A percentile compares a stretch with the other conserved stretches of the same genome.
Evolutionary conservation across 2,888 invertebrate genomes (phyloP).

Genomic region (Balanococcus diminutus): DNA sequence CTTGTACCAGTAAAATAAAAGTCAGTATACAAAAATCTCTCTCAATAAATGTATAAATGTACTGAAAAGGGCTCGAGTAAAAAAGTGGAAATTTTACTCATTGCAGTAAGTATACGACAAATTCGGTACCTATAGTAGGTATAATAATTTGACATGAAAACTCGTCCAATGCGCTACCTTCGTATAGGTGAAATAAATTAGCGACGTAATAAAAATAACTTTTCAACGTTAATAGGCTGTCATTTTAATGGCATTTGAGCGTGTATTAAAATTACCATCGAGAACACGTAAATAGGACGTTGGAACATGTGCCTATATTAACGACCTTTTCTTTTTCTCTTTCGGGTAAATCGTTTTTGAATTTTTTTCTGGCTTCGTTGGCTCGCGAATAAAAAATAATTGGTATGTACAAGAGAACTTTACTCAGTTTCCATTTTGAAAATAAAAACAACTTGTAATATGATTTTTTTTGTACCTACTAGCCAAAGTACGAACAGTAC

Average conservation of each 20-base stretch:
- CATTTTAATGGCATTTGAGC: slow-evolving; percentile 13
- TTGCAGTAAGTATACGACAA: not conserved
- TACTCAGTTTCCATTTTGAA: too few species aligned
- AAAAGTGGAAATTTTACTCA: not conserved
- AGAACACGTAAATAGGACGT: not conserved
- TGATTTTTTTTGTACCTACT: too few species aligned
- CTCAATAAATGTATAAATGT: not conserved
- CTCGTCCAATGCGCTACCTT: not conserved
- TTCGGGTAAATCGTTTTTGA: not conserved
- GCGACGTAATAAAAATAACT: not conserved
- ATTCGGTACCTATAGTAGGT: too few species aligned
- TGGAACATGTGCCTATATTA: not conserved
- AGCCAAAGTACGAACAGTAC: too few species aligned
- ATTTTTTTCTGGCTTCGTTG: not conserved
- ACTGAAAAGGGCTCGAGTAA: not conserved
- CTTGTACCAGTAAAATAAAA: too few species aligned
- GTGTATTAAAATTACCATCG: not conserved
- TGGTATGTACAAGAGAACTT: too few species aligned
- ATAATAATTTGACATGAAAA: not conserved
- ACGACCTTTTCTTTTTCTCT: not conserved
- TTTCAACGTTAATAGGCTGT: slow-evolving; percentile 1
- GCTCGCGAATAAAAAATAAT: not conserved
- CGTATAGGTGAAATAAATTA: not conserved
- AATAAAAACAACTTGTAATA: too few species aligned
- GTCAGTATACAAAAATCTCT: not conserved